Base-by-base conservation (phyloP, 1,140 invertebrate genomes). In the Brachionus angularis region DNA sequence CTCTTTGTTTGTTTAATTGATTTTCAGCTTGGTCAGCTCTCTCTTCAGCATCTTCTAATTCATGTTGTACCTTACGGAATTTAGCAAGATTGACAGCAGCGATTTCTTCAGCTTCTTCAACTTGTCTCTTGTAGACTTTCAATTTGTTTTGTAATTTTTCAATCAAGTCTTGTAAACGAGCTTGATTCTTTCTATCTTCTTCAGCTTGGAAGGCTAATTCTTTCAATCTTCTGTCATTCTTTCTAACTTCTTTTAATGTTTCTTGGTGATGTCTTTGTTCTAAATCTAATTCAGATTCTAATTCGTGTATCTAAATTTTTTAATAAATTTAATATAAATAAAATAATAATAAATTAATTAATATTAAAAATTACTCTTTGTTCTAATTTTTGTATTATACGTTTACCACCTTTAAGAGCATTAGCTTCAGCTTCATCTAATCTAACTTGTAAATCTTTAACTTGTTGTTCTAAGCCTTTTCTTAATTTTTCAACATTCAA, bases 101-200 rank as follows among this genome's bases (percentile, higher is more conserved):
- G 78, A 97, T 94, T 84, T 98, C 94, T 85, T 97, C 93, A 74
- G 94, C 93, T 83, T 98, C 95, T 80, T 97, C 95, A 78, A 97
- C 95, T 86, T 97, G 94, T 84, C 93, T 90, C 89, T 96, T 97
- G 88, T 96, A 97, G 74, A 91, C 93, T 86, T 96, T 96, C 86
- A 98, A 96, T 87, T 98, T 98, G 84, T 93, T 89, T 86, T 97
- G 93, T 61, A 98, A 87, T 87, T 96, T 97, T 85, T 98, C 95
- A 75, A 96, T 92, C 74, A 97, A 86, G 84, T 96, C 93, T 83
- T 96, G 93, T 87, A 96, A 92, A 78, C 92, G 89, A 81, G 96
- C 91, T 83, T 95, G 91, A 85, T 94, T 95, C 87, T 96, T 96
- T 82, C 91, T 88, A 84, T 96, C 93, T 80, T 97, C 93, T 77